Base-by-base conservation (phyloP, 1,140 invertebrate genomes). In the Microplitis demolitor region DNA sequence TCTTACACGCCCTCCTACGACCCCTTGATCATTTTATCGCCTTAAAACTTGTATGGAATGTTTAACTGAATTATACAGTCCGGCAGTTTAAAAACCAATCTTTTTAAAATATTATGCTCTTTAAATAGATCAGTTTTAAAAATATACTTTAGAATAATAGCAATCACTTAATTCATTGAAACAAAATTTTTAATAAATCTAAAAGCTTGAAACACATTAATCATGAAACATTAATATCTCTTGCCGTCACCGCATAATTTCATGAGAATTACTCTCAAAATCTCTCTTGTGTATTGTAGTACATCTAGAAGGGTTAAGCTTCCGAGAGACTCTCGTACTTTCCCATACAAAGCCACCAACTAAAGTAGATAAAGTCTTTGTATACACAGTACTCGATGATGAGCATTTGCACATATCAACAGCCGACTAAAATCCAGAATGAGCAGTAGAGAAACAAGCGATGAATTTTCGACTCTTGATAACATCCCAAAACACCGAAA, bases 1-100 rank as follows among this genome's bases (percentile, higher is more conserved):
- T 24, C 14, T 56, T 37, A 69, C 61, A 16, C 34, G 33, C 58
- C 39, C 56, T 31, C 16, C 58, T 51, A 58, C 61, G 61, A 34
- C 35, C 61, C 58, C 62, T 74, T 53, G 68, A 71, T 71, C 67
- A 71, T 74, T 74, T 70, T 72, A 72, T 72, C 71, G 64, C 71
- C 62, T 53, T n/a, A 13, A 13, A 16, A 24, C 62, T 6, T 24
- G 60, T 50, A 24, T 67, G 64, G 66, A 66, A 72, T 72, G 71
- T 35, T 14, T 33, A 11, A 16, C 62, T 67, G 35, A 72, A 66
- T 67, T 71, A 71, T 63, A 50, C 24, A 45, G 39, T 45, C 6
- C 11, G 11, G 3, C 6, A 45, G 6, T 45, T 45, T 45, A 3
- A 45, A 45, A 45, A 45, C 11, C 11, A 45, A 9, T 45, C 6